A percentile compares a stretch with the other conserved stretches of the same genome.
Evolutionary conservation across 2,797 vertebrate species (phyloP).

Genomic region (Pangasius djambal): DNA sequence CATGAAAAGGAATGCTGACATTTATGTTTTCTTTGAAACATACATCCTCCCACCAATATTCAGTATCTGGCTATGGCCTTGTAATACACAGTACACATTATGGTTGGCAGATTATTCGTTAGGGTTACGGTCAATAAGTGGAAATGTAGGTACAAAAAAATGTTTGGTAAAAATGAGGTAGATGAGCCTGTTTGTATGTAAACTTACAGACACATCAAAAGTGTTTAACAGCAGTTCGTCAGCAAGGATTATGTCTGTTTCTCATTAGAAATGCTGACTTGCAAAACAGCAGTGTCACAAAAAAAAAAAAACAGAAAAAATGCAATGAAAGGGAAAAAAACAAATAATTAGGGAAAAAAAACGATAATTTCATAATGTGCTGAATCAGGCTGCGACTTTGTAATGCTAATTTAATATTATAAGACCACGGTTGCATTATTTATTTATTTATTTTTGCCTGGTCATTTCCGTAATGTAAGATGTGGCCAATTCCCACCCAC

Average conservation of each 20-base stretch:
- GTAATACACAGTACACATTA: neutral
- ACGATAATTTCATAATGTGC: neutral
- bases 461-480: neutral
- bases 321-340: neutral
- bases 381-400: neutral
- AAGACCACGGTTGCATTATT: neutral
- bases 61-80: neutral
- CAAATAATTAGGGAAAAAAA: neutral
- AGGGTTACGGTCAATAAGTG: neutral
- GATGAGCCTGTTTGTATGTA: slow-evolving; percentile 26
- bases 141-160: neutral
- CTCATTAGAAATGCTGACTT: slow-evolving; percentile 24
- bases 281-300: slow-evolving; percentile 2
- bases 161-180: neutral
- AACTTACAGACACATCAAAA: slow-evolving; percentile 21
- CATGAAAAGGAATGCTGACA: neutral
- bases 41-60: neutral
- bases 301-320: neutral
- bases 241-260: slow-evolving; percentile 25
- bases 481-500: neutral
- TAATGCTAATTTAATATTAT: neutral
- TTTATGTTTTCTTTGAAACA: slow-evolving; percentile 1
- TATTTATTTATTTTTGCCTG: neutral
- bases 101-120: no score
- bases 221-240: slow-evolving; percentile 12